Evolutionary conservation across 2,888 invertebrate genomes (phyloP).

Genomic region (Polietes domitor): DNA sequence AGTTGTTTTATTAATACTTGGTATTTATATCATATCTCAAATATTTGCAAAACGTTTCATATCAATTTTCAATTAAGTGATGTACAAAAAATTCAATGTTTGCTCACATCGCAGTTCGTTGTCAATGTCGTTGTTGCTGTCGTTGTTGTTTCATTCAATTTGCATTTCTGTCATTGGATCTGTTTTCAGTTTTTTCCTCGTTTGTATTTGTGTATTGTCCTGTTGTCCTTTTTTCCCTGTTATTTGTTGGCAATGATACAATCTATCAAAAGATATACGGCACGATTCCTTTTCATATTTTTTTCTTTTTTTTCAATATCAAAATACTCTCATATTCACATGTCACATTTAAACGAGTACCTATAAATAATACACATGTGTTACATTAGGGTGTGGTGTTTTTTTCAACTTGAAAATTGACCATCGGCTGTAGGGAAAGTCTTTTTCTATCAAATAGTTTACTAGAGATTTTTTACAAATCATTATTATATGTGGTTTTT

Average conservation of each 20-base stretch:
- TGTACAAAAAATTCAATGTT: constrained; percentile 51
- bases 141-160: constrained; percentile 55
- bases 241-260: constrained; percentile 6
- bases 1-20: too few relatives aligned
- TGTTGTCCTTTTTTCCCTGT: constrained; percentile 14
- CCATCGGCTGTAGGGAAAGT: too few relatives aligned
- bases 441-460: too few relatives aligned
- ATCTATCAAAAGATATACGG: constrained; percentile 20
- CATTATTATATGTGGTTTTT: too few relatives aligned
- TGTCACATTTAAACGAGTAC: constrained; percentile 7
- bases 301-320: constrained; percentile 20
- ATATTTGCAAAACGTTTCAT: constrained; percentile 40
- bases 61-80: constrained; percentile 53
- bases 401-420: too few relatives aligned
- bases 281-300: background rate
- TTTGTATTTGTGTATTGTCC: background rate
- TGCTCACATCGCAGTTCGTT: constrained; percentile 35
- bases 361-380: too few relatives aligned
- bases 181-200: background rate
- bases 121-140: constrained; percentile 22
- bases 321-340: constrained; percentile 22
- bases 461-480: too few relatives aligned
- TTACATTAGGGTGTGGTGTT: too few relatives aligned
- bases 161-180: constrained; percentile 43
- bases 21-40: background rate